phyloP scores from a whole-genome alignment of 2,797 vertebrate species.

The Choloepus didactylus region DNA sequence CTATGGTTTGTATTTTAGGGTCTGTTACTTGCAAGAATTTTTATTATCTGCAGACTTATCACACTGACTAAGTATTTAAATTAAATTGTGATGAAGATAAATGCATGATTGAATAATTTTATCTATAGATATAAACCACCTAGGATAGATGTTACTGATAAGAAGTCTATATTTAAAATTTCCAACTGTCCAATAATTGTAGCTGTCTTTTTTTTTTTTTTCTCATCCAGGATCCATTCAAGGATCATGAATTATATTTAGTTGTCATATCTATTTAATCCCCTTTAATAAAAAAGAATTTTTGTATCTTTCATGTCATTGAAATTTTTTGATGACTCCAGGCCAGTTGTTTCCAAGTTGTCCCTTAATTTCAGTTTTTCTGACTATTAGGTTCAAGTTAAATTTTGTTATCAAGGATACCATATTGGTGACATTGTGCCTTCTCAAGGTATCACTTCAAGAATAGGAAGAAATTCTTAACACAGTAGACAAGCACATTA shows the following conservation, averaged over 20 bases:
- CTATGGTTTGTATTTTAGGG: neutral
- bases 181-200: neutral
- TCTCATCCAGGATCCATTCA: neutral
- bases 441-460: conserved; percentile 39
- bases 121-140: neutral
- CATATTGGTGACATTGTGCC: neutral
- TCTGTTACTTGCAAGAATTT: conserved; percentile 44
- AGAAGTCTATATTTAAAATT: conserved; percentile 47
- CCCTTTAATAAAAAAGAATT: neutral
- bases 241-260: neutral
- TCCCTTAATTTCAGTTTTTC: conserved; percentile 33
- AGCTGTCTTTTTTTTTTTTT: neutral
- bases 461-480: conserved; percentile 20
- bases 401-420: conserved; percentile 31
- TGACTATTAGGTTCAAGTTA: conserved; percentile 54
- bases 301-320: neutral
- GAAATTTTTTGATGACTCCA: conserved; percentile 12
- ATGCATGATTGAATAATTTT: conserved; percentile 42
- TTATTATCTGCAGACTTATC: conserved; percentile 3
- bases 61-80: conserved; percentile 21
- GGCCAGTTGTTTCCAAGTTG: neutral
- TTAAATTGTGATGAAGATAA: neutral
- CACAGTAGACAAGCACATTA: neutral
- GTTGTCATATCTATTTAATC: neutral
- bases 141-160: neutral